These are phyloP conservation scores for Heteropelma amictum DNA, from an alignment of 2,888 invertebrate genomes.

Conservation along the genomic window DNA sequence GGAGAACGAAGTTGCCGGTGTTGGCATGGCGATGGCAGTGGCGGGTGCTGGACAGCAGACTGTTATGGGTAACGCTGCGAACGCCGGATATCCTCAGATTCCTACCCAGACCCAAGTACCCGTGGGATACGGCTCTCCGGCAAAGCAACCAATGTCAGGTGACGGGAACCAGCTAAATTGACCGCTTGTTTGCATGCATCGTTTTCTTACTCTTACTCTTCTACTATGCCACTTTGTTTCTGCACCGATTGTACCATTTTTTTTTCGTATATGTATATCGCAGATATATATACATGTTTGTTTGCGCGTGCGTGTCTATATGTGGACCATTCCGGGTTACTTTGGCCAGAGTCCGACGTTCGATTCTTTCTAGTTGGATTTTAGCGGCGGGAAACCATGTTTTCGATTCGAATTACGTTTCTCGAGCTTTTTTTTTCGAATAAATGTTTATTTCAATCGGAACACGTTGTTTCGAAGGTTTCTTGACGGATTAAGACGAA, in stretches of 20 bases:
- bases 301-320: background rate
- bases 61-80: constrained; percentile 65
- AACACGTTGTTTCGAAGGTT: too few relatives aligned
- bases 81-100: constrained; percentile 65
- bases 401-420: too few relatives aligned
- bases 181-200: constrained; percentile 67
- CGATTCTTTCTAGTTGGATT: too few relatives aligned
- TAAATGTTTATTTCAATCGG: too few relatives aligned
- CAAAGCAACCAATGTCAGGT: constrained; percentile 79
- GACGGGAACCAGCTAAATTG: constrained; percentile 75
- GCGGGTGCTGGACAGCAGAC: constrained; percentile 65
- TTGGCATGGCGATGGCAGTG: constrained; percentile 67
- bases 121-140: constrained; percentile 78
- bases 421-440: too few relatives aligned
- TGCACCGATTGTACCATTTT: constrained; percentile 13
- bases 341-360: too few relatives aligned
- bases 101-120: constrained; percentile 73
- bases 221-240: constrained; percentile 33
- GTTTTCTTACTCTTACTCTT: constrained; percentile 38
- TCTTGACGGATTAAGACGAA: too few relatives aligned
- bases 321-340: too few relatives aligned
- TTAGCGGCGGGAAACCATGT: too few relatives aligned
- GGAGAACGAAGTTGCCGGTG: constrained; percentile 68
- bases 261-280: constrained; percentile 9
- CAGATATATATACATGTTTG: background rate